Conservation (phyloP, 2,113 vertebrate genomes). For the Xiphophorus couchianus region DNA sequence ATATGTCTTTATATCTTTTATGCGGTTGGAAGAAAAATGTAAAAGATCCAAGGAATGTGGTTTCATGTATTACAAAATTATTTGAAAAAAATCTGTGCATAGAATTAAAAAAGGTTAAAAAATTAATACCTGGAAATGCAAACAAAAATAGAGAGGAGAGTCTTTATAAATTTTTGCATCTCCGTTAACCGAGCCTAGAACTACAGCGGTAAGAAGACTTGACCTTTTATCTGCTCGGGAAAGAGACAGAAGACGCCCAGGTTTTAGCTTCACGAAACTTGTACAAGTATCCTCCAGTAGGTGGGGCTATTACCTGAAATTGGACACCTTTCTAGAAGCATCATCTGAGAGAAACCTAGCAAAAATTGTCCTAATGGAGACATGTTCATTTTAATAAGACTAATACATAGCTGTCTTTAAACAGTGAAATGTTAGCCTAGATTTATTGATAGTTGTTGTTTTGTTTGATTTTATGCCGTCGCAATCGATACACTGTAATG, state of each 20-base stretch:
- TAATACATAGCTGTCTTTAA: background rate
- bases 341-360: background rate
- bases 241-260: background rate
- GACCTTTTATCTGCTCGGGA: too few relatives aligned
- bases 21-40: too few relatives aligned
- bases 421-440: background rate
- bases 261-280: background rate
- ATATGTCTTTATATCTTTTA: background rate
- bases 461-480: slow-evolving; percentile 44
- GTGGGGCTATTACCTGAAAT: background rate
- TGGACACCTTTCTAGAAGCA: background rate
- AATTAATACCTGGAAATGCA: too few relatives aligned
- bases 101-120: background rate
- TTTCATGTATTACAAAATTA: background rate
- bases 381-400: background rate
- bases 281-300: background rate
- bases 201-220: too few relatives aligned
- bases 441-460: slow-evolving; percentile 7
- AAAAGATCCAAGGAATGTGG: background rate
- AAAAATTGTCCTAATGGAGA: background rate
- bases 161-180: background rate
- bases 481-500: slow-evolving; percentile 7
- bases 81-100: background rate
- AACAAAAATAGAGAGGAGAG: background rate
- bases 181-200: background rate